Conservation (phyloP, 2,888 invertebrate genomes). For the Frankliniella fusca region DNA sequence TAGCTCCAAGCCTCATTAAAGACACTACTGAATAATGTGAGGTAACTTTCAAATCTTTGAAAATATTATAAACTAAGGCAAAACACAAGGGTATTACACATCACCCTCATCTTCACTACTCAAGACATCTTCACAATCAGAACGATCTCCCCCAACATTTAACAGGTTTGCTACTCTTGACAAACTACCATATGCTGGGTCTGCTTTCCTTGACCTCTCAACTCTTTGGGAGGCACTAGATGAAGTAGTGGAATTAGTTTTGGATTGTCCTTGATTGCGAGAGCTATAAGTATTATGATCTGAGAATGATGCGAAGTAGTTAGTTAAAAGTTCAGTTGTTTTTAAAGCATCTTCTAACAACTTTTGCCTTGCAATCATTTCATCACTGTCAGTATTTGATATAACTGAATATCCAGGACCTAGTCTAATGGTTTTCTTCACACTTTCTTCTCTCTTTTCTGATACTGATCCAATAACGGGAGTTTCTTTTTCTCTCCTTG, state of each 20-base stretch:
- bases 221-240: not conserved
- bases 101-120: not conserved
- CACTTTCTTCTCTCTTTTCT: not conserved
- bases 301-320: not conserved
- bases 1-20: not conserved
- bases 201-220: not conserved
- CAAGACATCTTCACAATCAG: not conserved
- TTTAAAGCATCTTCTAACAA: not conserved
- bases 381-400: not conserved
- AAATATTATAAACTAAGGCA: not conserved
- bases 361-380: not conserved
- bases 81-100: not conserved
- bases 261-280: not conserved
- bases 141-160: slow-evolving; percentile 1
- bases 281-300: not conserved
- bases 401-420: slow-evolving; percentile 14
- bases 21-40: not conserved
- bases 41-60: not conserved
- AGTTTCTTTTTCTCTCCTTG: not conserved
- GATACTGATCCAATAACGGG: not conserved
- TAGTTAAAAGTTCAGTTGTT: not conserved
- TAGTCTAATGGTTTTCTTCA: not conserved
- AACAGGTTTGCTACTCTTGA: slow-evolving; percentile 1
- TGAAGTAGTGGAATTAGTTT: not conserved
- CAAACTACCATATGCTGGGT: not conserved